Conservation (phyloP, 2,888 invertebrate genomes). For the Xylocampa areola region DNA sequence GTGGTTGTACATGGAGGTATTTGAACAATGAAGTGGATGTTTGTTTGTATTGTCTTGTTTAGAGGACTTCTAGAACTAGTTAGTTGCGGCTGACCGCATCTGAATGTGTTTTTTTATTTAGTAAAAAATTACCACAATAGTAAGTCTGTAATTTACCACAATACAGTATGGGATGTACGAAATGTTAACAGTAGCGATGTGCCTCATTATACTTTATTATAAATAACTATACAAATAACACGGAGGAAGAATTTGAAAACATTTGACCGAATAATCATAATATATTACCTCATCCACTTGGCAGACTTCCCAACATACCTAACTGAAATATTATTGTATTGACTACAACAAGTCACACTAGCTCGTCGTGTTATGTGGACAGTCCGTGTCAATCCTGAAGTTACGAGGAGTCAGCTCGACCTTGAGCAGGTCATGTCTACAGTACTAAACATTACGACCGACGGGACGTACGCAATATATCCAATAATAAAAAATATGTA, state of each 20-base stretch:
- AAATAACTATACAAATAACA: no score
- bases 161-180: no score
- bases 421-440: constrained; percentile 4
- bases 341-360: neutral
- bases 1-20: neutral
- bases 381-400: neutral
- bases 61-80: no score
- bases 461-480: constrained; percentile 14
- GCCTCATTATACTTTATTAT: no score
- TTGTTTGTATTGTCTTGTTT: neutral
- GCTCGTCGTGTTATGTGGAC: neutral
- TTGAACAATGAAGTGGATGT: neutral
- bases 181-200: no score
- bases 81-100: no score
- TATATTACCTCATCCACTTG: no score
- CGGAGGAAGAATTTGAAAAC: no score
- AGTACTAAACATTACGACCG: constrained; percentile 16
- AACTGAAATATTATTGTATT: constrained; percentile 8
- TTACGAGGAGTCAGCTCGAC: neutral
- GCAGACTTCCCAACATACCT: neutral
- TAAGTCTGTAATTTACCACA: no score
- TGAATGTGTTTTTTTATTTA: no score
- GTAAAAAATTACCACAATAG: no score
- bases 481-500: constrained; percentile 28
- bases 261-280: no score